Conservation (phyloP, 2,888 invertebrate genomes). For the Alitta virens region DNA sequence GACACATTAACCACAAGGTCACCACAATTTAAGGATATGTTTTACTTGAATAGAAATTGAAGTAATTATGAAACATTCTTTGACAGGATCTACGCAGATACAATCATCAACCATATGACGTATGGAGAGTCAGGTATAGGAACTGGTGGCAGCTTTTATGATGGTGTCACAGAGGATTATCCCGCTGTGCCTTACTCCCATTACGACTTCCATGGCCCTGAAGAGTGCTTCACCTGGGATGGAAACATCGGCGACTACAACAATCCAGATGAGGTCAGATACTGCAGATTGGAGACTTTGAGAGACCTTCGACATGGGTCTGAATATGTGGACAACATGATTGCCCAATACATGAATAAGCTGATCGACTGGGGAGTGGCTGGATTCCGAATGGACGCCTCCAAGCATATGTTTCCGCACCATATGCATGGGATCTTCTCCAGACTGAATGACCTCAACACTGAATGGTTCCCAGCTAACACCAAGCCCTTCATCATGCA, state of each 20-base stretch:
- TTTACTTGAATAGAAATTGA: no score
- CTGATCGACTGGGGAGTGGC: constrained; percentile 75
- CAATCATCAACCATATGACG: constrained; percentile 91
- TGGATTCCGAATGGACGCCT: constrained; percentile 67
- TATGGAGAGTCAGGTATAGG: constrained; percentile 57
- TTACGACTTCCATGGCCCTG: constrained; percentile 64
- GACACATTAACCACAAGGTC: no score
- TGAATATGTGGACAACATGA: constrained; percentile 68
- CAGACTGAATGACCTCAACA: constrained; percentile 30
- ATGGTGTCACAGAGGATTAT: constrained; percentile 41
- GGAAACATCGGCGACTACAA: constrained; percentile 30
- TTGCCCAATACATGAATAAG: constrained; percentile 68
- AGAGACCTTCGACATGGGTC: not conserved
- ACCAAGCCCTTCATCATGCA: constrained; percentile 41
- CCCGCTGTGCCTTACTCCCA: constrained; percentile 56
- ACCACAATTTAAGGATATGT: no score
- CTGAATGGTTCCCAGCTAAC: constrained; percentile 61
- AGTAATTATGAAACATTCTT: no score
- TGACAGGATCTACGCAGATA: no score
- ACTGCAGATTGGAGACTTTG: constrained; percentile 1
- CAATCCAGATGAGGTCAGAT: constrained; percentile 2
- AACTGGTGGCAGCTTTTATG: constrained; percentile 65
- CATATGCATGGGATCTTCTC: constrained; percentile 71
- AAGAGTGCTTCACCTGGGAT: constrained; percentile 39
- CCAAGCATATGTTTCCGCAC: constrained; percentile 65